Conservation (phyloP, 2,797 vertebrate genomes). For the Thamnophis elegans region DNA sequence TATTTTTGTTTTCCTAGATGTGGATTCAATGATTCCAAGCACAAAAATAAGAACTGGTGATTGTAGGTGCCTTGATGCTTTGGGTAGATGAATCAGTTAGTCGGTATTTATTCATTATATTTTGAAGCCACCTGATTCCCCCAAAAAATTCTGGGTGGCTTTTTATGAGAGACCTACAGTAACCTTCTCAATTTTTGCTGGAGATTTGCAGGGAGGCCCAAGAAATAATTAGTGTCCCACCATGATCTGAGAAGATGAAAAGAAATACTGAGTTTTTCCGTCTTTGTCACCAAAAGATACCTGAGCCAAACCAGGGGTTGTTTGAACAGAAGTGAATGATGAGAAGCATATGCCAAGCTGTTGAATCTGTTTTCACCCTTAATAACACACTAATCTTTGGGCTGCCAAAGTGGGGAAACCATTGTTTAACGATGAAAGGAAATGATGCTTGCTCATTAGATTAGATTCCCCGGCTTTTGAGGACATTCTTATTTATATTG, state of each 20-base stretch:
- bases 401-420: slow-evolving; percentile 47
- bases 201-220: slow-evolving; percentile 15
- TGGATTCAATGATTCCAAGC: neutral
- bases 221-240: slow-evolving; percentile 47
- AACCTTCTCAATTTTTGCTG: neutral
- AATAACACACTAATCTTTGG: slow-evolving; percentile 62
- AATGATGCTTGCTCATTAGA: slow-evolving; percentile 8
- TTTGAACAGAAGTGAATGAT: slow-evolving; percentile 47
- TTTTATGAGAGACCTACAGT: slow-evolving; percentile 30
- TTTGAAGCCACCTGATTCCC: neutral
- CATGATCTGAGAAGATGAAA: slow-evolving; percentile 44
- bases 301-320: slow-evolving; percentile 54
- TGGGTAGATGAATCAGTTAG: neutral
- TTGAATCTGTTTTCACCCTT: slow-evolving; percentile 61
- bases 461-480: neutral
- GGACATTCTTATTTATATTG: neutral
- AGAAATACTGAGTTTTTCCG: slow-evolving; percentile 46
- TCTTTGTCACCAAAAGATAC: slow-evolving; percentile 37
- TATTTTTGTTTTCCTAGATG: neutral
- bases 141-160: neutral
- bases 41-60: neutral
- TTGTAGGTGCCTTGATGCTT: neutral
- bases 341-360: slow-evolving; percentile 57
- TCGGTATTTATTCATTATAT: neutral
- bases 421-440: slow-evolving; percentile 53